These are phyloP conservation scores for Nothocercus julius DNA, from an alignment of 2,113 vertebrate species.

Conservation along the genomic window DNA sequence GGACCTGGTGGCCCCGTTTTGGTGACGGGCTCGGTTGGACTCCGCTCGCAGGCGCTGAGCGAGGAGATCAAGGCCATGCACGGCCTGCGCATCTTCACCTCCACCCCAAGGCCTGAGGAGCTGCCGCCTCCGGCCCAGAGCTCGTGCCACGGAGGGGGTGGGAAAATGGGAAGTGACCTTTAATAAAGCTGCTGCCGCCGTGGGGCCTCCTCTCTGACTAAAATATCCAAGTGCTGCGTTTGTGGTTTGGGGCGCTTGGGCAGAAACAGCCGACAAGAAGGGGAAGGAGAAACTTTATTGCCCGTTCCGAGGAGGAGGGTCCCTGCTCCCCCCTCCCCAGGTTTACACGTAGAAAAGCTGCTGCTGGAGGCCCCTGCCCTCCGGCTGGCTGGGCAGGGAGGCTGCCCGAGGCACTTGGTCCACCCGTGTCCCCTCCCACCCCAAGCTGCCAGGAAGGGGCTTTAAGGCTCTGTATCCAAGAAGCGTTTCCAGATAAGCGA, in stretches of 20 bases:
- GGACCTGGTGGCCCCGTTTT: too few species aligned
- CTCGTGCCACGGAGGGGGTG: too few species aligned
- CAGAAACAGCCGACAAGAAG: background rate
- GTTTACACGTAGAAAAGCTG: background rate
- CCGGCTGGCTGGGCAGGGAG: too few species aligned
- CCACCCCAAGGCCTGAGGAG: slow-evolving; percentile 46
- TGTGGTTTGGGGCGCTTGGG: background rate
- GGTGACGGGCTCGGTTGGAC: too few species aligned
- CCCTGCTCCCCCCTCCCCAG: too few species aligned
- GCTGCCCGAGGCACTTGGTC: slow-evolving; percentile 20
- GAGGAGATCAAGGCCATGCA: slow-evolving; percentile 75
- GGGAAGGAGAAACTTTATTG: slow-evolving; percentile 32
- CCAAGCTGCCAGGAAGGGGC: background rate
- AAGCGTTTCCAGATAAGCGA: background rate
- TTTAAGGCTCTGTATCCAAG: slow-evolving; percentile 4
- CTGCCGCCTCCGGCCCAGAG: too few species aligned
- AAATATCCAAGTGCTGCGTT: background rate
- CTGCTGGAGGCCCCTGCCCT: background rate
- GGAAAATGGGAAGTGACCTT: too few species aligned
- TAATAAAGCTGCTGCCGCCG: background rate
- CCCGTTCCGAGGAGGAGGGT: background rate
- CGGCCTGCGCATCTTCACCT: slow-evolving; percentile 75
- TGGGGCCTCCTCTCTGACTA: too few species aligned
- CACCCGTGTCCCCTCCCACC: background rate
- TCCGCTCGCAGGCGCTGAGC: slow-evolving; percentile 47